A percentile compares a stretch with the other conserved stretches of the same genome.
Conservation (phyloP, 2,797 vertebrate species). For the Scolopax bukidnonensis region DNA sequence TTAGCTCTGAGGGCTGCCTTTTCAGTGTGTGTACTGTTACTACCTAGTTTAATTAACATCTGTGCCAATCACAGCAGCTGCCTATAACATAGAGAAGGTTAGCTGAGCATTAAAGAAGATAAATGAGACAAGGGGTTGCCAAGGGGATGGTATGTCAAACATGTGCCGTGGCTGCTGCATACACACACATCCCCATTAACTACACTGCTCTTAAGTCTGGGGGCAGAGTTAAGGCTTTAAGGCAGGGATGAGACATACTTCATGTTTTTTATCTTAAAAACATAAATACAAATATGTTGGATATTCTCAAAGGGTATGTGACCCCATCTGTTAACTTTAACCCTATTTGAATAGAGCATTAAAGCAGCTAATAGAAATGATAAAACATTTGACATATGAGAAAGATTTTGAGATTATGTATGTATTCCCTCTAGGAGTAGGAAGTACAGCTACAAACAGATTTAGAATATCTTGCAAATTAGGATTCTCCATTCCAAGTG, state of each 20-base stretch:
- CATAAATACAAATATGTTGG: neutral
- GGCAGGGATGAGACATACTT: neutral
- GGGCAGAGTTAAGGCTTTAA: conserved; percentile 10
- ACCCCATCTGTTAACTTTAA: neutral
- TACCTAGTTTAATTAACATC: conserved; percentile 71
- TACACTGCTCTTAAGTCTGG: neutral
- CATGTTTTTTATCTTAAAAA: neutral
- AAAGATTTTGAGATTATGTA: neutral
- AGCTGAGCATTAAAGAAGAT: conserved; percentile 61
- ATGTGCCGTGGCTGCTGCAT: neutral
- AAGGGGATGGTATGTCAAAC: conserved; percentile 58
- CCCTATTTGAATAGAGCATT: neutral
- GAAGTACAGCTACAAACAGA: neutral
- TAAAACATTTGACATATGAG: neutral
- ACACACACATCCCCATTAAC: neutral
- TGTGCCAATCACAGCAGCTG: conserved; percentile 71
- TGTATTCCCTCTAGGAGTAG: neutral
- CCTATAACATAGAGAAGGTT: conserved; percentile 54
- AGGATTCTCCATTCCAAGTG: neutral
- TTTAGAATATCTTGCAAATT: neutral
- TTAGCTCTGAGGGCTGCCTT: conserved; percentile 5
- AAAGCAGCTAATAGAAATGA: neutral
- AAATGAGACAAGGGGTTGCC: conserved; percentile 67
- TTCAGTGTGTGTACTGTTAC: conserved; percentile 10
- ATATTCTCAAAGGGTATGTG: neutral